Conservation (phyloP, 2,113 vertebrate species). For the Tiliqua scincoides region DNA sequence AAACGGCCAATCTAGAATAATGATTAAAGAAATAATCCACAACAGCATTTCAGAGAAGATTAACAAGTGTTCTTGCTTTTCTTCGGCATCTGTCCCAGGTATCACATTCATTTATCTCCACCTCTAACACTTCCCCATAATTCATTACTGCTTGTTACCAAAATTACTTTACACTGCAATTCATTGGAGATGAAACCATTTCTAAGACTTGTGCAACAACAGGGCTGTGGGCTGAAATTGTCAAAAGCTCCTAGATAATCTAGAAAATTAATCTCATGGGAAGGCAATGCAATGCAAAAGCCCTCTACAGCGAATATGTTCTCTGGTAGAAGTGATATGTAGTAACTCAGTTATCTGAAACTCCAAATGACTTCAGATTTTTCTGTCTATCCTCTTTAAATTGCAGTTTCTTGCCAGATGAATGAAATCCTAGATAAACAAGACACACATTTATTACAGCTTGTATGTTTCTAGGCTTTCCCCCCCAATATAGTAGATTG, state of each 20-base stretch:
- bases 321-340: background rate
- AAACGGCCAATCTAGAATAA: slow-evolving; percentile 87
- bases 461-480: no score
- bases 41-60: background rate
- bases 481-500: background rate
- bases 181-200: background rate
- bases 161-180: background rate
- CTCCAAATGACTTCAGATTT: background rate
- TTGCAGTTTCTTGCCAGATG: background rate
- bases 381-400: background rate
- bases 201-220: slow-evolving; percentile 13
- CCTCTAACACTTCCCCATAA: background rate
- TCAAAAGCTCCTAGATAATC: background rate
- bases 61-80: background rate
- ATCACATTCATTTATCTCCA: background rate
- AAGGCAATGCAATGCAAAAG: background rate
- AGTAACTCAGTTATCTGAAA: background rate
- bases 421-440: background rate
- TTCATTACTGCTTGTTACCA: background rate
- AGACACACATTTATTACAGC: background rate
- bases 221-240: background rate
- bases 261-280: background rate
- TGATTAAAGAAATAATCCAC: slow-evolving; percentile 35
- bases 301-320: background rate
- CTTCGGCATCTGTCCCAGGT: rapidly evolving